A percentile compares a stretch with the other conserved stretches of the same genome.
These are phyloP conservation scores for Polymixis flavicincta DNA, from an alignment of 2,888 invertebrate genomes.

Conservation along the genomic window DNA sequence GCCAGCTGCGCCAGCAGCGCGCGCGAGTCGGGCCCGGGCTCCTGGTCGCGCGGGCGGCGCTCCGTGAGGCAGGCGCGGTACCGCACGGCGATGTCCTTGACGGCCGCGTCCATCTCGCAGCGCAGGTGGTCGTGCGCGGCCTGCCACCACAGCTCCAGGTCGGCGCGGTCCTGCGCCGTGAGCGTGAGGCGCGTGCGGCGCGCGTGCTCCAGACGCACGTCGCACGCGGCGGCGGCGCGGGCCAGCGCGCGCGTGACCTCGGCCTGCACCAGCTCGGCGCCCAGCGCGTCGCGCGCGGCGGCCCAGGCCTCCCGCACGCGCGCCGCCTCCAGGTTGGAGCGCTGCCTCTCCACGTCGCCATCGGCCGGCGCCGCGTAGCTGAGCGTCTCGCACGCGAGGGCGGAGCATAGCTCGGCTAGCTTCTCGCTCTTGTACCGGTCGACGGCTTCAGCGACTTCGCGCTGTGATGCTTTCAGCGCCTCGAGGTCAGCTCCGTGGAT, in stretches of 20 bases:
- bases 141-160: constrained; percentile 94
- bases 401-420: constrained; percentile 93
- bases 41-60: constrained; percentile 72
- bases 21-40: constrained; percentile 82
- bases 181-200: constrained; percentile 91
- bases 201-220: constrained; percentile 90
- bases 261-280: constrained; percentile 94
- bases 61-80: constrained; percentile 92
- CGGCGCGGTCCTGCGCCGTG: constrained; percentile 92
- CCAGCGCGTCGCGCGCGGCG: constrained; percentile 94
- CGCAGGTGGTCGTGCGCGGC: constrained; percentile 93
- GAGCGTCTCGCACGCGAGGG: constrained; percentile 93
- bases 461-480: constrained; percentile 89
- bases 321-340: constrained; percentile 90
- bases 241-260: constrained; percentile 94
- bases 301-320: constrained; percentile 94
- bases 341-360: constrained; percentile 82
- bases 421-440: constrained; percentile 93
- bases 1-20: constrained; percentile 74
- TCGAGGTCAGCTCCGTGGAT: constrained; percentile 88
- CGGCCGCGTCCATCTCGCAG: constrained; percentile 93
- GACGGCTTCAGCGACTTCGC: constrained; percentile 91
- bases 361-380: constrained; percentile 88
- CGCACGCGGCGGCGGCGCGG: constrained; percentile 93
- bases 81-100: constrained; percentile 92